Percentiles rank a stretch among this genome's conserved stretches.
Conservation (phyloP, 2,888 invertebrate genomes). For the Ornithoptera priamus region DNA sequence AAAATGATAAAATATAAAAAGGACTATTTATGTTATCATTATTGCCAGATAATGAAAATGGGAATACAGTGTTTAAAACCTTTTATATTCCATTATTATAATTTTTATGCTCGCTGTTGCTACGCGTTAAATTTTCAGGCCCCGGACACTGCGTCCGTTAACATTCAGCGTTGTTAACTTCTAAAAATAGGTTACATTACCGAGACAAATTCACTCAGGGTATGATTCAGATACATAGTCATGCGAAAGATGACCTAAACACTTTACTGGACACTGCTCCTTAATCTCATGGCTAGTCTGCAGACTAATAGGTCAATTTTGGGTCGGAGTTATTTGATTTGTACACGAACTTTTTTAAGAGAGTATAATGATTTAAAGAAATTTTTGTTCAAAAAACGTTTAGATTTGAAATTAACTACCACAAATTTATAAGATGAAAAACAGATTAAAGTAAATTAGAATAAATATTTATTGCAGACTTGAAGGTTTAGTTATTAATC, state of each 20-base stretch:
- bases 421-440: too few species aligned
- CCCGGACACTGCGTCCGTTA: constrained; percentile 25
- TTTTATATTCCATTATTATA: background rate
- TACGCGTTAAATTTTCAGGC: constrained; percentile 28
- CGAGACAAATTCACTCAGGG: constrained; percentile 36
- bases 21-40: too few species aligned
- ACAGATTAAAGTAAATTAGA: too few species aligned
- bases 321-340: background rate
- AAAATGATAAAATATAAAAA: too few species aligned
- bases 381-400: too few species aligned
- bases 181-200: constrained; percentile 47
- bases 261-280: background rate
- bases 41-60: background rate
- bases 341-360: background rate
- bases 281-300: background rate
- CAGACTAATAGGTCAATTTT: background rate
- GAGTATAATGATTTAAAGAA: background rate
- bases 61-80: background rate
- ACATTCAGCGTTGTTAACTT: constrained; percentile 44
- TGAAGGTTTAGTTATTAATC: too few species aligned
- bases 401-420: too few species aligned
- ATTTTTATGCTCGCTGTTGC: constrained; percentile 1
- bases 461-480: too few species aligned
- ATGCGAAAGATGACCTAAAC: constrained; percentile 20
- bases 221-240: constrained; percentile 32